Evolutionary conservation across 2,797 vertebrate genomes (phyloP).

Genomic region (Gallinago nigripennis): DNA sequence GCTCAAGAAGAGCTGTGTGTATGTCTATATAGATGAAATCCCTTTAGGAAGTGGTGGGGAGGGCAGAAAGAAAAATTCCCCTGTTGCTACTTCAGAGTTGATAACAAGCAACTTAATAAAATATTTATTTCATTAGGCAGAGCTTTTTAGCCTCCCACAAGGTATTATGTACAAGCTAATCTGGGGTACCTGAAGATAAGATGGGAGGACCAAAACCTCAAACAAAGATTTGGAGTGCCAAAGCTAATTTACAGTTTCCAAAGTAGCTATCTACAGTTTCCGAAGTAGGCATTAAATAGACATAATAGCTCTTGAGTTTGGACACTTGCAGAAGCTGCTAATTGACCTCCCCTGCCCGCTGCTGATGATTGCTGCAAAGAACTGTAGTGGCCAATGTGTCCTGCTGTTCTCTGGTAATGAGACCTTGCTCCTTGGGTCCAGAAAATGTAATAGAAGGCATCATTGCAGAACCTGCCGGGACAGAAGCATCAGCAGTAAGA

Average conservation of each 20-base stretch:
- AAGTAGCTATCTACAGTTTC: neutral
- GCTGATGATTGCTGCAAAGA: neutral
- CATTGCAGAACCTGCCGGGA: neutral
- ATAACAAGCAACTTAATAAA: neutral
- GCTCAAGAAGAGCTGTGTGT: neutral
- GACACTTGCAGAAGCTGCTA: neutral
- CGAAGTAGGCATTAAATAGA: neutral
- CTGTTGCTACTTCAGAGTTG: neutral
- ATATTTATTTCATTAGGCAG: neutral
- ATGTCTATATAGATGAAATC: neutral
- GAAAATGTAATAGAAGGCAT: neutral
- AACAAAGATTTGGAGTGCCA: neutral
- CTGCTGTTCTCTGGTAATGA: slow-evolving; percentile 18
- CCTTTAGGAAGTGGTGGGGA: neutral
- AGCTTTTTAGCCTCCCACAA: neutral
- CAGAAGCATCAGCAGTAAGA: neutral
- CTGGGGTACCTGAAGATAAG: neutral
- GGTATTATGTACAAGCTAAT: neutral
- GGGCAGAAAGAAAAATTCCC: neutral
- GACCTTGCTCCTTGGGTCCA: neutral
- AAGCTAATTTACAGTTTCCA: neutral
- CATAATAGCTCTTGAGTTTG: neutral
- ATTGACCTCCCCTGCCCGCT: neutral
- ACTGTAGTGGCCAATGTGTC: neutral
- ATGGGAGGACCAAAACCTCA: neutral